Evolutionary conservation across 2,113 vertebrate species (phyloP), one percentile per base, ranked within the genome.

Genomic region (Hucho hucho): DNA sequence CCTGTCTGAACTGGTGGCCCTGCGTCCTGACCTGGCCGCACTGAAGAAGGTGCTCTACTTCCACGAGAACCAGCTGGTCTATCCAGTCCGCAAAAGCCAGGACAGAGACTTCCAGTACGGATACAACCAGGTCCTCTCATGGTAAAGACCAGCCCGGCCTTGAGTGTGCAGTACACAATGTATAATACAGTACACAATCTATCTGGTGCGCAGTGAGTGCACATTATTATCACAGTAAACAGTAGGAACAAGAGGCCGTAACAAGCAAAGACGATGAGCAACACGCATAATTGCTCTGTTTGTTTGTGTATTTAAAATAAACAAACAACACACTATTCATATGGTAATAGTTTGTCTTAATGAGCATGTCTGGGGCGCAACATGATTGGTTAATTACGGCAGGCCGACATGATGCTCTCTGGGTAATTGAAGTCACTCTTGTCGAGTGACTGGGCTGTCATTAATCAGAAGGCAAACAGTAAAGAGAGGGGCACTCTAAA

Each of bases 61-160:
- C 92, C 98, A 99, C 11, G 97, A 99, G 90, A 98, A 99, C 91
- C 97, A 99, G 85, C 90, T 99, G 91, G 89, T 90, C 1, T 99
- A 99, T 90, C 97, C 98, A 53, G 95, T 97, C 82, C 95, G 95
- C 87, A 97, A 95, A 87, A 93, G 86, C 89, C 95, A 96, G 87
- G 94, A 98, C 69, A 92, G 96, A 68, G 97, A 98, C 92, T 98
- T 99, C 89, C 97, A 99, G 73, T 98, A 98, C 5, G 97, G 97
- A 77, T 99, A 99, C 91, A 98, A 98, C 93, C 97, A 99, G 90
- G 79, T 93, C 65, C 89, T 93, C 6, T 93, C 92, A 78, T 92
- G 93, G 93, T 94, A 86, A 88, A 22, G 9, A 47, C 20, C 5
- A 26, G 43, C 6, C 29, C 22, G 14, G 9, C 9, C 29, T 26